Conservation (phyloP, 2,797 vertebrate genomes). For the Ctenochaetus hawaiiensis region DNA sequence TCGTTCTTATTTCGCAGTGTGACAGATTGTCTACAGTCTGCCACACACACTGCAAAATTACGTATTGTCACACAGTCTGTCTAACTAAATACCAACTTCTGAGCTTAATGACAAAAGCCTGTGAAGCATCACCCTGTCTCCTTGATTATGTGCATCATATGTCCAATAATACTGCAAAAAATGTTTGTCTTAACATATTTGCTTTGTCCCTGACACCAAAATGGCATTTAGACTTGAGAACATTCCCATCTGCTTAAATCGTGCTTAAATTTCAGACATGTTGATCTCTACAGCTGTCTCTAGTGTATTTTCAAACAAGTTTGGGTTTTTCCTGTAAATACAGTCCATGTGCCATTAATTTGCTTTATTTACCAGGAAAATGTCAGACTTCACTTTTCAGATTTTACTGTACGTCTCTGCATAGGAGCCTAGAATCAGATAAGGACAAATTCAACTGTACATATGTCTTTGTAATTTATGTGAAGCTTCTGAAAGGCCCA, state of each 20-base stretch:
- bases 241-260: slow-evolving; percentile 45
- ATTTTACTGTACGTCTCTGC: slow-evolving; percentile 4
- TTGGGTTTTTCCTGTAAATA: background rate
- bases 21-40: no score
- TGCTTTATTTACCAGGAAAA: background rate
- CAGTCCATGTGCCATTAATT: slow-evolving; percentile 19
- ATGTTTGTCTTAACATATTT: slow-evolving; percentile 20
- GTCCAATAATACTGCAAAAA: slow-evolving; percentile 23
- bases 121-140: background rate
- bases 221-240: slow-evolving; percentile 23
- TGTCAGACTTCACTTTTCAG: slow-evolving; percentile 10
- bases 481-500: background rate
- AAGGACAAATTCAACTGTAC: slow-evolving; percentile 6
- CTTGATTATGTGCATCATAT: slow-evolving; percentile 33
- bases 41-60: no score
- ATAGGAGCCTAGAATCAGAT: slow-evolving; percentile 21
- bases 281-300: slow-evolving; percentile 49
- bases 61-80: background rate
- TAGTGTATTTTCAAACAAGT: background rate
- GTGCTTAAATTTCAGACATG: slow-evolving; percentile 29
- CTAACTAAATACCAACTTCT: background rate
- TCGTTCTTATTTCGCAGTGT: background rate
- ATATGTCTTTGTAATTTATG: slow-evolving; percentile 21
- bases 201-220: slow-evolving; percentile 23
- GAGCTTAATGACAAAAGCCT: slow-evolving; percentile 8